These are phyloP conservation scores for Chlorodrepanis virens DNA, from an alignment of 2,113 vertebrate species.

Conservation along the genomic window DNA sequence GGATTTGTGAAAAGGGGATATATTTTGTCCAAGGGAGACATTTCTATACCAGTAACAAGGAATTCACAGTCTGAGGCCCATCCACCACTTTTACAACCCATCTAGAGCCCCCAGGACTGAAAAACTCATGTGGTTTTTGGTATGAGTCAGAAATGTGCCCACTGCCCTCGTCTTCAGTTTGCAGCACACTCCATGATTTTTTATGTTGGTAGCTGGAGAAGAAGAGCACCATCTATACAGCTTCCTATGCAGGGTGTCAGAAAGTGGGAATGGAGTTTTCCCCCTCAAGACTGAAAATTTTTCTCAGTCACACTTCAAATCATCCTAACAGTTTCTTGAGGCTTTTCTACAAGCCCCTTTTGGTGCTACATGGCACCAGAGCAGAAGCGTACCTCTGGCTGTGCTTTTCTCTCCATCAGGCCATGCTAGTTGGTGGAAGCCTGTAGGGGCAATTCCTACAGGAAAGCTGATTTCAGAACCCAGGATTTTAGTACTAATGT, in stretches of 20 bases:
- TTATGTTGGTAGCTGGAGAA: neutral
- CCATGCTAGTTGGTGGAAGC: conserved; percentile 89
- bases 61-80: neutral
- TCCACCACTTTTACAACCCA: neutral
- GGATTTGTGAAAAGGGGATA: neutral
- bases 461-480: conserved; percentile 88
- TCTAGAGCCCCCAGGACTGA: neutral
- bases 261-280: neutral
- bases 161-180: neutral
- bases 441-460: conserved; percentile 88
- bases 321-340: neutral
- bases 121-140: neutral
- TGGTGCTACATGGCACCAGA: neutral
- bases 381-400: conserved; percentile 79
- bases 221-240: neutral
- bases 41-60: neutral
- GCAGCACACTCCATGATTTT: neutral
- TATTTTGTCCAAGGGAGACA: neutral
- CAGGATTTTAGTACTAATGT: conserved; percentile 82
- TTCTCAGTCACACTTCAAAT: neutral
- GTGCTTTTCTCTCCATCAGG: conserved; percentile 93
- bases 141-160: neutral
- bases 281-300: neutral
- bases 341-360: neutral
- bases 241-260: neutral